Base-by-base conservation (phyloP, 1,140 invertebrate species). In the Nautilus pompilius region DNA sequence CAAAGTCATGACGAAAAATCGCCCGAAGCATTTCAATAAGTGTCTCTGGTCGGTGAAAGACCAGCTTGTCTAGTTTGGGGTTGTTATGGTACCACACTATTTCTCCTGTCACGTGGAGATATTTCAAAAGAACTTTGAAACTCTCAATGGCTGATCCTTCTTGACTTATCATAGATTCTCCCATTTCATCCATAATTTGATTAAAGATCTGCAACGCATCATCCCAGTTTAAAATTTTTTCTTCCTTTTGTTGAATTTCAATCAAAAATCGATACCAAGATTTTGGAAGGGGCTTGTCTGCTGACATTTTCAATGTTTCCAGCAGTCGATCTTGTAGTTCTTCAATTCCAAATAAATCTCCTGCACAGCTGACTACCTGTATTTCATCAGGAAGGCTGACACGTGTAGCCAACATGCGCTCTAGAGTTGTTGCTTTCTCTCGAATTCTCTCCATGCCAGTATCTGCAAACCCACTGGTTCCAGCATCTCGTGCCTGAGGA, bases 31-130 rank as follows among this genome's bases (percentile, higher is more conserved):
- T 79, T 56, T 79, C 77, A 10, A 79, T 74, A 15, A 79, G 58
- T 0, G 74, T 75, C 56, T 79, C 75, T 41, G 77, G 77, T 15
- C 72, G 70, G 60, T 79, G 77, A 45, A 79, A 79, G 5, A 79
- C 68, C 5, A 77, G 73, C n/a, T 57, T 58, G 13, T 68, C 56
- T 15, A 79, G 67, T 28, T 70, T 67, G 0, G 70, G 70, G 32
- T 79, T 78, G 10, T 79, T 74, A 48, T 71, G 60, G 59, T 73
- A 79, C 77, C 77, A 79, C 5, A 79, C 70, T 24, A 79, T 79
- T 54, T 79, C 77, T 1, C 77, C 77, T 8, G 75, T 79, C 0
- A 68, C 65, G 60, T 79, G 77, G 28, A 79, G 63, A 60, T 79
- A 79, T 29, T 70, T 67, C 22, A 79, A 60, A 1, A 79, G 70